These are phyloP conservation scores for Hypomecis atomaria DNA, from an alignment of 2,888 invertebrate species.

Conservation along the genomic window DNA sequence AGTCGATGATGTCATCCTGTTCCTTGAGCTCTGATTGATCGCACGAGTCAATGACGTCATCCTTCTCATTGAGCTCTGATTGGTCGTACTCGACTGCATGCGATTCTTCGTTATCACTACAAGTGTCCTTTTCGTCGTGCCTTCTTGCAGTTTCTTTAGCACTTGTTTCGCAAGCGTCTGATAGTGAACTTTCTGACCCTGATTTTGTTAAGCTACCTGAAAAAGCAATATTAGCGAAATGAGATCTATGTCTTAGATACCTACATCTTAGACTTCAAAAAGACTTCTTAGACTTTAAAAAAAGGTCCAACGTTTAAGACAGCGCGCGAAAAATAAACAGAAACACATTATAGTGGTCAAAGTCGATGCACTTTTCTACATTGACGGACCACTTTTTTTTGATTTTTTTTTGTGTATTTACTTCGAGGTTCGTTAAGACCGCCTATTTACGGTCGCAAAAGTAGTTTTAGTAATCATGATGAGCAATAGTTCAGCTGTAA, in stretches of 20 bases:
- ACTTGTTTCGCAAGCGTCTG: conserved; percentile 89
- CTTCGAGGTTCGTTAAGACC: too few species aligned
- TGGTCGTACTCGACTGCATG: conserved; percentile 43
- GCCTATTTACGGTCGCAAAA: too few species aligned
- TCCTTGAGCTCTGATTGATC: conserved; percentile 28
- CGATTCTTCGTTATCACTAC: conserved; percentile 87
- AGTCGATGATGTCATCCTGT: conserved; percentile 53
- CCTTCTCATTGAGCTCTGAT: conserved; percentile 30
- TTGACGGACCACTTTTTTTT: too few species aligned
- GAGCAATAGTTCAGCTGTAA: too few species aligned
- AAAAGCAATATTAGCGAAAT: not conserved
- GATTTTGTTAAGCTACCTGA: conserved; percentile 87
- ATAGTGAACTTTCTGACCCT: conserved; percentile 94
- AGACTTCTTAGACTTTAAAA: too few species aligned
- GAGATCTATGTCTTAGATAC: not conserved
- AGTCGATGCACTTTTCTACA: too few species aligned
- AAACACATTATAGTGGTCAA: too few species aligned
- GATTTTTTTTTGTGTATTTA: too few species aligned
- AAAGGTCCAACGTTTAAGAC: too few species aligned
- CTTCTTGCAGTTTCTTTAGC: conserved; percentile 89
- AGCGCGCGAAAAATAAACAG: too few species aligned
- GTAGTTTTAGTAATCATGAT: too few species aligned
- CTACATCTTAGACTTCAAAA: too few species aligned
- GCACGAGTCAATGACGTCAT: conserved; percentile 56
- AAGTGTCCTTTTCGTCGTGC: conserved; percentile 89